phyloP scores from a whole-genome alignment of 2,888 invertebrate species.

The Pyrocoelia pectoralis region DNA sequence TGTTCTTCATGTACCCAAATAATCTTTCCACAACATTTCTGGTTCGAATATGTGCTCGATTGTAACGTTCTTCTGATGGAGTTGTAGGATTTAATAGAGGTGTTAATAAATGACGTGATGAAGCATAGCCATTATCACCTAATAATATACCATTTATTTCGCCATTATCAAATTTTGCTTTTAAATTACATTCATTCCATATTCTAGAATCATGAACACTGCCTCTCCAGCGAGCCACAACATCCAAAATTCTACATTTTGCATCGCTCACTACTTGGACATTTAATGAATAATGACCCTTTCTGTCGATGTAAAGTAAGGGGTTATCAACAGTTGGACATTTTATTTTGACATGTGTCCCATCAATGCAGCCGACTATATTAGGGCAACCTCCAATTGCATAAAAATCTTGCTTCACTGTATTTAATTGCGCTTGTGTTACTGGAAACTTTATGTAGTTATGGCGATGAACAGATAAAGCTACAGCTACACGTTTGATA shows the following conservation, averaged over 20 bases:
- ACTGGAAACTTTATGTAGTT: not conserved
- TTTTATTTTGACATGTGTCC: constrained; percentile 6
- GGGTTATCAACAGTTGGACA: not conserved
- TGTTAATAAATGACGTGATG: not conserved
- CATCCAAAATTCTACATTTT: constrained; percentile 14
- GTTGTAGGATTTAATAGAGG: not conserved
- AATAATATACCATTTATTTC: constrained; percentile 8
- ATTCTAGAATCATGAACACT: constrained; percentile 22
- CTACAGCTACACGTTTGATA: not conserved
- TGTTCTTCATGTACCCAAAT: not conserved
- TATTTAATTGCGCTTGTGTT: not conserved
- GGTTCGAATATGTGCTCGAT: not conserved
- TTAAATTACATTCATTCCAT: constrained; percentile 16
- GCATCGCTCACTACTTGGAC: constrained; percentile 11
- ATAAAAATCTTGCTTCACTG: not conserved
- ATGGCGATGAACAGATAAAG: not conserved
- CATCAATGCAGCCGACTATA: not conserved
- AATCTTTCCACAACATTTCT: constrained; percentile 1
- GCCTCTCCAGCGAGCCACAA: constrained; percentile 22
- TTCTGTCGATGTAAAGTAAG: not conserved
- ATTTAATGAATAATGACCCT: constrained; percentile 4
- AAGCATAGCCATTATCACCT: not conserved
- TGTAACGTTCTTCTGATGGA: not conserved
- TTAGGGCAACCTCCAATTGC: not conserved
- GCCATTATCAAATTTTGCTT: constrained; percentile 3